Evolutionary conservation across 2,888 invertebrate species (phyloP).

Genomic region (Leptarthrus brevirostris): DNA sequence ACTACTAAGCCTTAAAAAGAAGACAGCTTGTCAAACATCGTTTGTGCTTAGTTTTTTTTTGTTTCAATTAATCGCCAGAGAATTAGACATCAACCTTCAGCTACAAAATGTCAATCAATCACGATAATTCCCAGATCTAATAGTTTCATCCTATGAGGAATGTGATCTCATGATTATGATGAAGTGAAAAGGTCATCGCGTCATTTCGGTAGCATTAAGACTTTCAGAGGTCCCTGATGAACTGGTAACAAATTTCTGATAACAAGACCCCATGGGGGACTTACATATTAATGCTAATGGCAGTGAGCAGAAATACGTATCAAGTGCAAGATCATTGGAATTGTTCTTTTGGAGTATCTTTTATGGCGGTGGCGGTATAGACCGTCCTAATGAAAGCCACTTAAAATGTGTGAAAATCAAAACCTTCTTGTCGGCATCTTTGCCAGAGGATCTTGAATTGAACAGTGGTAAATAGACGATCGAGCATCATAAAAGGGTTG

Average conservation of each 20-base stretch:
- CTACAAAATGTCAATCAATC: slow-evolving; percentile 38
- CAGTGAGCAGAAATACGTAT: neutral
- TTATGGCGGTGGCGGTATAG: neutral
- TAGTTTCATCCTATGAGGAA: slow-evolving; percentile 8
- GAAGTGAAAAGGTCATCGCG: slow-evolving; percentile 23
- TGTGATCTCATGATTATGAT: slow-evolving; percentile 32
- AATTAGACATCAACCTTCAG: slow-evolving; percentile 10
- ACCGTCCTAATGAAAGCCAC: slow-evolving; percentile 22
- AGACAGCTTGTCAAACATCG: slow-evolving; percentile 10
- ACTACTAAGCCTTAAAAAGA: neutral
- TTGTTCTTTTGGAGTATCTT: no score
- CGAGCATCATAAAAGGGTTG: slow-evolving; percentile 2
- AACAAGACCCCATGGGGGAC: slow-evolving; percentile 1
- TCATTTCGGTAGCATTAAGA: slow-evolving; percentile 29
- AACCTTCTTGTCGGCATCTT: slow-evolving; percentile 28
- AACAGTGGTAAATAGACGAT: slow-evolving; percentile 4
- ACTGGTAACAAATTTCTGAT: neutral
- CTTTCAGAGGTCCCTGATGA: slow-evolving; percentile 1
- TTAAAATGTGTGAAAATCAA: slow-evolving; percentile 40
- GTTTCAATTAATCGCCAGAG: neutral
- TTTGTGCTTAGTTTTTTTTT: slow-evolving; percentile 6
- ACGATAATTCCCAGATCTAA: slow-evolving; percentile 17
- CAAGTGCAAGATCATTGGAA: no score
- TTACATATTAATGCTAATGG: neutral
- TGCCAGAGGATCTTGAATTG: slow-evolving; percentile 16